A percentile compares a stretch with the other conserved stretches of the same genome.
Conservation (phyloP, 2,113 vertebrate genomes). For the Nansenia antarctica region DNA sequence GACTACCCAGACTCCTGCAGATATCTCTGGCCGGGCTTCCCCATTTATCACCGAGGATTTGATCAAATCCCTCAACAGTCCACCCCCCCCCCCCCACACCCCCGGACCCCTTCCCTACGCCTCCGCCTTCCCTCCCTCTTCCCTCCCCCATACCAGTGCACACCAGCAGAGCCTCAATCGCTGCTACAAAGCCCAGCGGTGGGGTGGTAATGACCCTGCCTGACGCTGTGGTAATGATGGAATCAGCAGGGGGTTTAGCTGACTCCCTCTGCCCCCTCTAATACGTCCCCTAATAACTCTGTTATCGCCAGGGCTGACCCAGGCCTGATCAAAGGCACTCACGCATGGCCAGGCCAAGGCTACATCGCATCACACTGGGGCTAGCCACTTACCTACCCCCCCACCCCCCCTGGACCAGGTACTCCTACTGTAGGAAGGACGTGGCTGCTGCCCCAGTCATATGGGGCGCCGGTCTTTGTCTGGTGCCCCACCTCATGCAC, state of each 20-base stretch:
- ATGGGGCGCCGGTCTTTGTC: too few relatives aligned
- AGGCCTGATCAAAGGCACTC: slow-evolving; percentile 61
- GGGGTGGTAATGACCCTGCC: slow-evolving; percentile 65
- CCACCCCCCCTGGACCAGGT: too few relatives aligned
- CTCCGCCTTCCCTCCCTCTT: slow-evolving; percentile 10
- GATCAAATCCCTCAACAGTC: slow-evolving; percentile 56
- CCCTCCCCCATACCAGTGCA: slow-evolving; percentile 35
- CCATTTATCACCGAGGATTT: slow-evolving; percentile 47
- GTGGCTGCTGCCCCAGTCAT: too few relatives aligned
- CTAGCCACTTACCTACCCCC: background rate
- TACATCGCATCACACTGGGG: slow-evolving; percentile 36
- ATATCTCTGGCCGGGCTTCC: slow-evolving; percentile 15
- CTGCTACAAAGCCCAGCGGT: slow-evolving; percentile 66
- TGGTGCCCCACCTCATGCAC: background rate
- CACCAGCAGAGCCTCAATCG: slow-evolving; percentile 60
- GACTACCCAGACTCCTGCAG: slow-evolving; percentile 25
- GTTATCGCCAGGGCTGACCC: slow-evolving; percentile 68
- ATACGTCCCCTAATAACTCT: slow-evolving; percentile 76
- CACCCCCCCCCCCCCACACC: slow-evolving; percentile 32
- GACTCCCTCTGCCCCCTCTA: slow-evolving; percentile 65
- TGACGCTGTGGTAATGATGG: slow-evolving; percentile 68
- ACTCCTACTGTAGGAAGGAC: too few relatives aligned
- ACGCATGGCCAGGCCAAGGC: slow-evolving; percentile 27
- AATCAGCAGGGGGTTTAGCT: slow-evolving; percentile 65
- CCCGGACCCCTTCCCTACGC: slow-evolving; percentile 25